Evolutionary conservation across 2,797 vertebrate genomes (phyloP).

Genomic region (Babyrousa celebensis): DNA sequence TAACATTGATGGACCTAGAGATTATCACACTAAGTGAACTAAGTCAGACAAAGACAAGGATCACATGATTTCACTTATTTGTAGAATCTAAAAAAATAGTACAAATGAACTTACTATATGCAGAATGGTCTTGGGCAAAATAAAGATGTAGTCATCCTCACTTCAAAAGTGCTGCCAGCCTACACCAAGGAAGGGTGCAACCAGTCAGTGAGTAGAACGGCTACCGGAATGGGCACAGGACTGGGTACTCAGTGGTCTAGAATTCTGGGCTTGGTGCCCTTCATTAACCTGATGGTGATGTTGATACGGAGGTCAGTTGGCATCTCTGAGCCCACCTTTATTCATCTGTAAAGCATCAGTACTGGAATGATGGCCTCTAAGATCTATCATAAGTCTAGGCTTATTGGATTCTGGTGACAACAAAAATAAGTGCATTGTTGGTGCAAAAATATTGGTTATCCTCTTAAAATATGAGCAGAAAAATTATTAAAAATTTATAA

Average conservation of each 20-base stretch:
- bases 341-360: neutral
- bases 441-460: neutral
- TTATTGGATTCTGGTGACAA: conserved; percentile 25
- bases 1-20: neutral
- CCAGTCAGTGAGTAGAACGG: neutral
- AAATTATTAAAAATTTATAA: neutral
- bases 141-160: neutral
- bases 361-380: neutral
- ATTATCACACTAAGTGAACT: neutral
- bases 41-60: neutral
- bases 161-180: neutral
- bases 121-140: neutral
- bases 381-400: neutral
- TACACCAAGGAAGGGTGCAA: neutral
- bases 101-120: neutral
- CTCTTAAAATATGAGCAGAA: neutral
- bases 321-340: neutral
- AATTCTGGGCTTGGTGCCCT: neutral
- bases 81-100: neutral
- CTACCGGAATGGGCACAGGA: neutral
- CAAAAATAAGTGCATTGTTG: neutral
- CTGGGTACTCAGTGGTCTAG: neutral
- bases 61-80: neutral
- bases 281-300: neutral
- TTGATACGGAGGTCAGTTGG: neutral